These are phyloP conservation scores for Drosophila nebulosa DNA, from an alignment of 1,140 invertebrate genomes.

Conservation along the genomic window DNA sequence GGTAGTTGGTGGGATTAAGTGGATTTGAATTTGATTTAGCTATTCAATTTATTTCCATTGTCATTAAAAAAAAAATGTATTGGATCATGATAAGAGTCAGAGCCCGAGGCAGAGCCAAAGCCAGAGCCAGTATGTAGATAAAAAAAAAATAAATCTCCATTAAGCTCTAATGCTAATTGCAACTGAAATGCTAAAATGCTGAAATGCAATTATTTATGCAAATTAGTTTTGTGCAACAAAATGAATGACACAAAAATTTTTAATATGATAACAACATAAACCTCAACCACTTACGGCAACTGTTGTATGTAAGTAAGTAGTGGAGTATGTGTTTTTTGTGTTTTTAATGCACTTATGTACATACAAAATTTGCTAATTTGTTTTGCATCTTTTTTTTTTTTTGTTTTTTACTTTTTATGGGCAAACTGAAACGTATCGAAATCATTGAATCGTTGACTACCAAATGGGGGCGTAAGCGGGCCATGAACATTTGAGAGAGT, in stretches of 20 bases:
- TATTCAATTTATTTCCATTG: neutral
- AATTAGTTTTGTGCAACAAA: conserved; percentile 63
- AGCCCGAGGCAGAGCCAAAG: neutral
- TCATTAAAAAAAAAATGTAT: neutral
- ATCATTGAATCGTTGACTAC: conserved; percentile 9
- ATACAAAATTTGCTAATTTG: conserved; percentile 21
- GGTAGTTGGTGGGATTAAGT: neutral
- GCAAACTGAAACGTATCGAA: conserved; percentile 60
- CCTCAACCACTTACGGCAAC: conserved; percentile 6
- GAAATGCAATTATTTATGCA: conserved; percentile 67
- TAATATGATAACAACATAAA: conserved; percentile 62
- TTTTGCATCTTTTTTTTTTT: conserved; percentile 26
- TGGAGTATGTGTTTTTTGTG: neutral
- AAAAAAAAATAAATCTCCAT: conserved; percentile 1
- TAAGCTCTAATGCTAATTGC: conserved; percentile 36
- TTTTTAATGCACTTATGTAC: conserved; percentile 33
- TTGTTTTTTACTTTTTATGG: conserved; percentile 33
- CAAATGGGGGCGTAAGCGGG: conserved; percentile 6
- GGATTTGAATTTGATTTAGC: neutral
- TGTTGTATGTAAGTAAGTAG: neutral
- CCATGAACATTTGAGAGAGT: neutral
- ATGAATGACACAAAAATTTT: conserved; percentile 15
- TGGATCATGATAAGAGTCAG: neutral
- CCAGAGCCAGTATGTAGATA: neutral
- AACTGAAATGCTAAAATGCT: conserved; percentile 15